Conservation (phyloP, 2,888 invertebrate genomes). For the Dasypogon diadema region DNA sequence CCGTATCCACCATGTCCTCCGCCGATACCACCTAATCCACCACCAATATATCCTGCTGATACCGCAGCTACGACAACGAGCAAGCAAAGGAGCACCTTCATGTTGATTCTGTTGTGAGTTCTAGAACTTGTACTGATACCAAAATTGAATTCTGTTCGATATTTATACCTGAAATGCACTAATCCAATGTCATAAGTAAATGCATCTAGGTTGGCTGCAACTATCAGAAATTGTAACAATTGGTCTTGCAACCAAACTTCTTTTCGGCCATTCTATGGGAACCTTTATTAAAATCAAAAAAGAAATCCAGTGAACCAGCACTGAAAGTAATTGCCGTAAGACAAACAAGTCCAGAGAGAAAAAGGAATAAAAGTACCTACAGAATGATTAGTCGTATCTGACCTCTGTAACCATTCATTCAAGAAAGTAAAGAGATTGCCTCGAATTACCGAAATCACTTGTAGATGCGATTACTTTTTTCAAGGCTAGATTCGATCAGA, state of each 20-base stretch:
- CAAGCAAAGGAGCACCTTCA: conserved; percentile 34
- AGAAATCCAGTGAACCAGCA: not conserved
- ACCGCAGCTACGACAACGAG: conserved; percentile 13
- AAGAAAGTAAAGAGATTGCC: conserved; percentile 27
- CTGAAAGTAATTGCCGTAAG: not conserved
- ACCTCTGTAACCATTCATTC: not conserved
- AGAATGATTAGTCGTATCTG: conserved; percentile 25
- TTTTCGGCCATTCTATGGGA: not conserved
- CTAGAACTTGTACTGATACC: conserved; percentile 13
- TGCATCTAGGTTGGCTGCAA: not conserved
- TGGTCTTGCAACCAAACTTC: not conserved
- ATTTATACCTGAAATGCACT: conserved; percentile 26
- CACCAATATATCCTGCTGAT: conserved; percentile 43
- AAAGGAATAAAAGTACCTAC: not conserved
- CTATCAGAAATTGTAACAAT: not conserved
- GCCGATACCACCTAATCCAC: not conserved
- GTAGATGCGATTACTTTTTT: conserved; percentile 6
- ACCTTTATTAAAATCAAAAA: not conserved
- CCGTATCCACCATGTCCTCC: not conserved
- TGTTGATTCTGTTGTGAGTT: conserved; percentile 9
- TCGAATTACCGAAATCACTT: conserved; percentile 19
- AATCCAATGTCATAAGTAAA: conserved; percentile 16
- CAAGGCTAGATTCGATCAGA: conserved; percentile 17
- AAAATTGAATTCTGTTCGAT: not conserved
- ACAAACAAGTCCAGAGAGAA: not conserved